Conservation (phyloP, 2,797 vertebrate species). For the Poeciliopsis gracilis region DNA sequence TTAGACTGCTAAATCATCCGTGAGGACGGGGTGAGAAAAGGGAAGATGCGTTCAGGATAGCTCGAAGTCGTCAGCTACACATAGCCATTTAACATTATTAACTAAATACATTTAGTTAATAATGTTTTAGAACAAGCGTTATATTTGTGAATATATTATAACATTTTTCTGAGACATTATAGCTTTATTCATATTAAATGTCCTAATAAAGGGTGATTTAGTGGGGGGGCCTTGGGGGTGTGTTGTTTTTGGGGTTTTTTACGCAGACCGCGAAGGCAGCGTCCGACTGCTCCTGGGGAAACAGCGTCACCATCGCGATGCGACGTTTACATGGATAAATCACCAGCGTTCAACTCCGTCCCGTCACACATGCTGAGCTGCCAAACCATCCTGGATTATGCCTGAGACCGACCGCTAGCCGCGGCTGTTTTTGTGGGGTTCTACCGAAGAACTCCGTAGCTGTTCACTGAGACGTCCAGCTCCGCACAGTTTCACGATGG, state of each 20-base stretch:
- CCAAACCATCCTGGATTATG: slow-evolving; percentile 36
- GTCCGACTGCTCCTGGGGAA: slow-evolving; percentile 6
- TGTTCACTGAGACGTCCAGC: not conserved
- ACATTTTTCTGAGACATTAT: not conserved
- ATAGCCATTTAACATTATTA: not conserved
- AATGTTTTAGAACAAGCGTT: not conserved
- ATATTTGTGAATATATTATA: not conserved
- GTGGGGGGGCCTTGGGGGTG: no score
- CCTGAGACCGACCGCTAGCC: slow-evolving; percentile 37
- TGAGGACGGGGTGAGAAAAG: not conserved
- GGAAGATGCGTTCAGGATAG: slow-evolving; percentile 22
- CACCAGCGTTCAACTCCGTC: slow-evolving; percentile 32
- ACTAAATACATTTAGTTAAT: not conserved
- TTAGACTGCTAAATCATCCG: not conserved
- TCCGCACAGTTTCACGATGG: slow-evolving; percentile 16
- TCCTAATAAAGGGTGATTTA: rapidly evolving
- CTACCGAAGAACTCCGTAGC: not conserved
- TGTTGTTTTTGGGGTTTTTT: not conserved
- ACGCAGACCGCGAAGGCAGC: slow-evolving; percentile 26
- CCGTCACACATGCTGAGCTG: slow-evolving; percentile 22
- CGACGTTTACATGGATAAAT: slow-evolving; percentile 68
- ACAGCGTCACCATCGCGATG: slow-evolving; percentile 55
- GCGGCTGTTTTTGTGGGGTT: no score
- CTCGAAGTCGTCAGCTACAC: not conserved
- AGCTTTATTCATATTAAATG: not conserved